These are phyloP conservation scores for Enteromius paludinosus DNA, from an alignment of 2,797 vertebrate species.

Conservation along the genomic window DNA sequence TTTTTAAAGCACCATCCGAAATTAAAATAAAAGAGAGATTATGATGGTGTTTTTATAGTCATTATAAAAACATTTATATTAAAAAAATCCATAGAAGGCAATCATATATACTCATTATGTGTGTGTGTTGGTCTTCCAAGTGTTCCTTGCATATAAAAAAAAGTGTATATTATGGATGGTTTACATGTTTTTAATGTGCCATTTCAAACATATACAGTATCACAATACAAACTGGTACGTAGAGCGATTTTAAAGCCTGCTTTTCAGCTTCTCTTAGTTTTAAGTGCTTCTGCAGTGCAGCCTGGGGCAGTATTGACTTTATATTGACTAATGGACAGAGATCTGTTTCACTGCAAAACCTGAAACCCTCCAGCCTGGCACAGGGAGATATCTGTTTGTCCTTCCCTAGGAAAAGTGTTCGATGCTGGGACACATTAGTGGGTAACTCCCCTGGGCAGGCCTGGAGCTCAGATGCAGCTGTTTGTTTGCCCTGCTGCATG, in stretches of 20 bases:
- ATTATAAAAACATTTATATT: neutral
- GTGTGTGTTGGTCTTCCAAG: neutral
- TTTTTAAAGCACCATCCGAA: neutral
- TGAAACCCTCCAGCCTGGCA: conserved; percentile 15
- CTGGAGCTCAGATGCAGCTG: conserved; percentile 31
- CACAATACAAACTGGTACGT: neutral
- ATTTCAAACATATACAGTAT: neutral
- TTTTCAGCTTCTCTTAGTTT: neutral
- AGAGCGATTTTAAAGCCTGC: neutral
- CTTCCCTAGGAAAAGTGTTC: conserved; percentile 46
- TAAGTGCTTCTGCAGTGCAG: conserved; percentile 48
- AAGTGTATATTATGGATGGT: neutral
- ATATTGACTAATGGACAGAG: conserved; percentile 42
- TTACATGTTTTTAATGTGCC: neutral
- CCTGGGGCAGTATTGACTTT: conserved; percentile 50
- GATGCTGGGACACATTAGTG: conserved; percentile 44
- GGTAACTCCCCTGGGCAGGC: conserved; percentile 38
- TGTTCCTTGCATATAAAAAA: neutral
- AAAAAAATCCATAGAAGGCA: neutral
- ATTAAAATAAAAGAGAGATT: neutral
- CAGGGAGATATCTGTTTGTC: neutral
- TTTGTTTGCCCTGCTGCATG: conserved; percentile 46
- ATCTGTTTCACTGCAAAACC: conserved; percentile 43
- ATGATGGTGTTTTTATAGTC: neutral
- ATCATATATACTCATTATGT: neutral